A percentile compares a stretch with the other conserved stretches of the same genome.
These are phyloP conservation scores for Parascotia fuliginaria DNA, from an alignment of 2,888 invertebrate species.

Conservation along the genomic window DNA sequence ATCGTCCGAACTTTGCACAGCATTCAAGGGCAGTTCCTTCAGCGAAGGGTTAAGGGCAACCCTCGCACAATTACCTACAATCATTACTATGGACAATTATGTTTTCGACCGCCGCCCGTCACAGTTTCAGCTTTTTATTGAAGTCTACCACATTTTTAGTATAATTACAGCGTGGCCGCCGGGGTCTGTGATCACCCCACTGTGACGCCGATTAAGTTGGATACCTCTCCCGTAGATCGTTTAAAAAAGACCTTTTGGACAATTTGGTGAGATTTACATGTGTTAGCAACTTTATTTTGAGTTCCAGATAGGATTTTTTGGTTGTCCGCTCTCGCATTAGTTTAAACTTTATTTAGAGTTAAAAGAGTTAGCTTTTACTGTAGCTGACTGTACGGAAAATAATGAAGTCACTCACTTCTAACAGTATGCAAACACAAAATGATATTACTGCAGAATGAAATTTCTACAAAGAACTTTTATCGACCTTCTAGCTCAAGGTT, in stretches of 20 bases:
- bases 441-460: not conserved
- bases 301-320: constrained; percentile 41
- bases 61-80: constrained; percentile 82
- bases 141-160: constrained; percentile 78
- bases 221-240: constrained; percentile 48
- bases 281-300: constrained; percentile 43
- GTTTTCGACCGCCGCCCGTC: constrained; percentile 73
- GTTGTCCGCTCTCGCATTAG: constrained; percentile 15
- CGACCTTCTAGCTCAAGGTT: constrained; percentile 1
- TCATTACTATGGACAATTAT: constrained; percentile 82
- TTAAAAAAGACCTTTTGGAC: constrained; percentile 49
- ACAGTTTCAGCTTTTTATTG: constrained; percentile 81
- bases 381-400: constrained; percentile 21
- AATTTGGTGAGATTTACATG: constrained; percentile 47
- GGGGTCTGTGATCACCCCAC: constrained; percentile 53
- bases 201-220: constrained; percentile 56
- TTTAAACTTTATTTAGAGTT: constrained; percentile 35
- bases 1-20: constrained; percentile 39
- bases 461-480: not conserved
- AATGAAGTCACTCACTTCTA: not conserved
- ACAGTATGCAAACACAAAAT: not conserved
- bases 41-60: constrained; percentile 74
- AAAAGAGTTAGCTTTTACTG: constrained; percentile 23
- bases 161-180: constrained; percentile 67
- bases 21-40: constrained; percentile 61